Evolutionary conservation across 2,797 vertebrate genomes (phyloP).

Genomic region (Ambastaia sidthimunki): DNA sequence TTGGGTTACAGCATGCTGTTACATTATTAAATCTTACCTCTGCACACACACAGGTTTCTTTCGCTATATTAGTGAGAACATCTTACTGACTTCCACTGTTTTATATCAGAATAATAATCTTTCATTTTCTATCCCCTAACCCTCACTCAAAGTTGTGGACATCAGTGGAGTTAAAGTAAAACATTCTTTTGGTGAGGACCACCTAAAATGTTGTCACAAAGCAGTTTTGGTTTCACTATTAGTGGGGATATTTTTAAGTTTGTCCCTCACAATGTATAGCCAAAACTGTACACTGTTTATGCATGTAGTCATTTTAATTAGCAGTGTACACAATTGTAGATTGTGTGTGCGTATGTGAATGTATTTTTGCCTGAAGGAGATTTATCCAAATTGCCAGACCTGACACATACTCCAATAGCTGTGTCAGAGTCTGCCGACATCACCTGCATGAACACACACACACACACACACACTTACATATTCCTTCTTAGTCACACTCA

Average conservation of each 20-base stretch:
- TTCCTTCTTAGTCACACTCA: conserved; percentile 44
- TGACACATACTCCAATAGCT: conserved; percentile 48
- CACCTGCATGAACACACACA: conserved; percentile 21
- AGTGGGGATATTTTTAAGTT: not conserved
- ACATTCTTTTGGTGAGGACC: not conserved
- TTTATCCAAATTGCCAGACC: conserved; percentile 67
- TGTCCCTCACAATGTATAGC: no score
- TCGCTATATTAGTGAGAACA: no score
- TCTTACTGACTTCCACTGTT: not conserved
- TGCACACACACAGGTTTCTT: not conserved
- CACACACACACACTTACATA: conserved; percentile 40
- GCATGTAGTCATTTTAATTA: no score
- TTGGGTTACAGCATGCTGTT: not conserved
- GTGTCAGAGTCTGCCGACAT: conserved; percentile 11
- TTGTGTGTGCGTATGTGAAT: conserved; percentile 9
- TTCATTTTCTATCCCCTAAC: no score
- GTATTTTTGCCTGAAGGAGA: conserved; percentile 60
- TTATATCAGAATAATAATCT: not conserved
- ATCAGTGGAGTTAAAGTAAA: no score
- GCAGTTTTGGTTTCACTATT: not conserved
- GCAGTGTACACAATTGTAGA: no score
- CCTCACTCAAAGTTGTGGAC: no score
- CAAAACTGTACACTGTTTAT: no score
- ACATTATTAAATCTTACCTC: not conserved
- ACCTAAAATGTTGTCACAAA: not conserved